Percentiles rank a stretch among this genome's conserved stretches.
These are phyloP conservation scores for Lethocerus indicus DNA, from an alignment of 1,140 invertebrate species.

Conservation along the genomic window DNA sequence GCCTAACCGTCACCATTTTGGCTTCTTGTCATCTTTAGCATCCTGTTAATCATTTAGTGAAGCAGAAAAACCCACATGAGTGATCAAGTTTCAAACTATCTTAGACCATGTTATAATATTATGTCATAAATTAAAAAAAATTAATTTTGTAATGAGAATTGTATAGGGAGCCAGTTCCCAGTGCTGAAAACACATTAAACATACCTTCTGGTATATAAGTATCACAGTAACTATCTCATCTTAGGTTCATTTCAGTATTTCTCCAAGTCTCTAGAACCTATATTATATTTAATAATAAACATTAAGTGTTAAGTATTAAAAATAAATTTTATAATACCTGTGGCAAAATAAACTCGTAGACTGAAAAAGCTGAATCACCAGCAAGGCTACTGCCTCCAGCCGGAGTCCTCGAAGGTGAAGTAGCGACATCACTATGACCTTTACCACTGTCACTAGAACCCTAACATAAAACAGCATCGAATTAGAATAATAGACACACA, in stretches of 20 bases:
- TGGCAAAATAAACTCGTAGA: conserved; percentile 19
- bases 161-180: too few species aligned
- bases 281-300: background rate
- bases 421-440: conserved; percentile 47
- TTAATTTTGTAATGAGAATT: too few species aligned
- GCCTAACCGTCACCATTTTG: too few species aligned
- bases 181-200: too few species aligned
- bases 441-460: conserved; percentile 61
- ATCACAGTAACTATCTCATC: conserved; percentile 37
- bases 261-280: background rate
- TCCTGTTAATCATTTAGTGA: too few species aligned
- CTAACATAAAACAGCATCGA: conserved; percentile 23
- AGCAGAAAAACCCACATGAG: too few species aligned
- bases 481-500: conserved; percentile 11
- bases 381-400: conserved; percentile 19
- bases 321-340: conserved; percentile 12
- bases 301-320: background rate
- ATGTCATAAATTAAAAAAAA: too few species aligned
- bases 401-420: conserved; percentile 30
- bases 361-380: conserved; percentile 16
- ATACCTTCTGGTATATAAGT: too few species aligned
- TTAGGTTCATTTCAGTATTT: conserved; percentile 12
- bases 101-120: too few species aligned
- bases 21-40: too few species aligned
- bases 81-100: too few species aligned